Conservation (phyloP, 2,113 vertebrate genomes). For the Lamprologus speciosus region DNA sequence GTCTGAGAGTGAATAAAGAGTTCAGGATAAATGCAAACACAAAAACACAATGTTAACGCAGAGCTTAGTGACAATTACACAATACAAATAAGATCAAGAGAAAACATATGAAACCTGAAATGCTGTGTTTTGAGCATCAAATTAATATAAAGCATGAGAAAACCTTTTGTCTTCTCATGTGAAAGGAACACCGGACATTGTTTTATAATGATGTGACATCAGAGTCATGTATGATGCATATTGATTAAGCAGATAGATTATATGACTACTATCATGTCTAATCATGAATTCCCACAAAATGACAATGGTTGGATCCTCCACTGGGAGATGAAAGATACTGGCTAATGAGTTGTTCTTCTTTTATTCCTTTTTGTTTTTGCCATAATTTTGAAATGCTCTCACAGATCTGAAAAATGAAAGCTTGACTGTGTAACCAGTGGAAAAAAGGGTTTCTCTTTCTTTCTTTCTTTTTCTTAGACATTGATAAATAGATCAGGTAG, state of each 20-base stretch:
- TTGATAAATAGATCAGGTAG: not conserved
- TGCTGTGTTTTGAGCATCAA: not conserved
- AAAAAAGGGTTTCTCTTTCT: not conserved
- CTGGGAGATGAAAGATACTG: not conserved
- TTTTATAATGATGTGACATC: not conserved
- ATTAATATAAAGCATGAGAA: not conserved
- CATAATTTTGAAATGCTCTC: not conserved
- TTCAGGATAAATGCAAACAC: not conserved
- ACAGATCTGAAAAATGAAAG: not conserved
- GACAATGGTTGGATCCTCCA: not conserved
- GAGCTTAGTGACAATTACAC: not conserved
- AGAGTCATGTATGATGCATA: not conserved
- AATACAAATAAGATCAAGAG: not conserved
- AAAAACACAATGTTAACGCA: not conserved
- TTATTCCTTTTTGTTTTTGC: not conserved
- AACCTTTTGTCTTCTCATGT: not conserved
- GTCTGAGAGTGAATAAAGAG: slow-evolving; percentile 17
- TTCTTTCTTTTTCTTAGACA: not conserved
- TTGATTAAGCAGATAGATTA: not conserved
- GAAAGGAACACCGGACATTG: not conserved
- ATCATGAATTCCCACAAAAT: not conserved
- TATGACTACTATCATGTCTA: not conserved
- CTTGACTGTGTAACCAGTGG: not conserved
- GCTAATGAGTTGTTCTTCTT: not conserved
- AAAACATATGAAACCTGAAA: not conserved